Evolutionary conservation across 2,797 vertebrate species (phyloP).

Genomic region (Heterohyrax brucei): DNA sequence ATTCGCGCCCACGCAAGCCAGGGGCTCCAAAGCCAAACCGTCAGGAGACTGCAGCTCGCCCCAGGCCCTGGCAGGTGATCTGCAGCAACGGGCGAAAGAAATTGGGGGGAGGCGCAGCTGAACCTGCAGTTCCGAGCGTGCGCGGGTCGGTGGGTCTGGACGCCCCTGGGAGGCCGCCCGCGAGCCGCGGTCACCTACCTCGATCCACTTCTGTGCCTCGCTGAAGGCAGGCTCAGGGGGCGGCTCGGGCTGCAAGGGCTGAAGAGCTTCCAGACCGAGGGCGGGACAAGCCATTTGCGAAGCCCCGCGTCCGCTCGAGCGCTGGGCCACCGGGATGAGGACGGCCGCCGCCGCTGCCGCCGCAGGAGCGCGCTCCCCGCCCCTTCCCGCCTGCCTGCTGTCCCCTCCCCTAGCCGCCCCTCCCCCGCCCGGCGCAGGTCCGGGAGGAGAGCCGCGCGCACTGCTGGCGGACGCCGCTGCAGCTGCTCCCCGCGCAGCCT

Average conservation of each 20-base stretch:
- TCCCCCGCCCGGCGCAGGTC: conserved; percentile 74
- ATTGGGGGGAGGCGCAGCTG: neutral
- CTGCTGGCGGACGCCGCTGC: conserved; percentile 57
- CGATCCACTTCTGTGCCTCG: conserved; percentile 98
- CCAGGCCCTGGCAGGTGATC: neutral
- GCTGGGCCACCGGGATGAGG: conserved; percentile 82
- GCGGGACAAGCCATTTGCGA: conserved; percentile 94
- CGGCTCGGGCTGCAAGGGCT: conserved; percentile 90
- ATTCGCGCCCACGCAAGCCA: neutral
- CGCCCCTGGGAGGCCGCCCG: conserved; percentile 62
- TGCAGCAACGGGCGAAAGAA: neutral
- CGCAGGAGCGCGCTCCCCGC: conserved; percentile 84
- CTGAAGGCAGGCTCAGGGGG: conserved; percentile 94
- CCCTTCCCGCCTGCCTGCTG: conserved; percentile 71
- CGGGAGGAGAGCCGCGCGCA: conserved; percentile 30
- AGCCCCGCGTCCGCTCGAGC: conserved; percentile 77
- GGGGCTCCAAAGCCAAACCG: neutral
- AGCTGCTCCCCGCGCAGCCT: conserved; percentile 40
- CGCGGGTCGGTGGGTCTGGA: neutral
- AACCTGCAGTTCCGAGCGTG: neutral
- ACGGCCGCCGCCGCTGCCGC: conserved; percentile 74
- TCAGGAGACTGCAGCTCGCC: neutral
- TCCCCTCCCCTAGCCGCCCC: conserved; percentile 56
- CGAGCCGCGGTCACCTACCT: conserved; percentile 92
- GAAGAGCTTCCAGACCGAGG: conserved; percentile 89